Evolutionary conservation across 2,888 invertebrate genomes (phyloP), one percentile per base, ranked within the genome.

Genomic region (Pardosa pseudoannulata): DNA sequence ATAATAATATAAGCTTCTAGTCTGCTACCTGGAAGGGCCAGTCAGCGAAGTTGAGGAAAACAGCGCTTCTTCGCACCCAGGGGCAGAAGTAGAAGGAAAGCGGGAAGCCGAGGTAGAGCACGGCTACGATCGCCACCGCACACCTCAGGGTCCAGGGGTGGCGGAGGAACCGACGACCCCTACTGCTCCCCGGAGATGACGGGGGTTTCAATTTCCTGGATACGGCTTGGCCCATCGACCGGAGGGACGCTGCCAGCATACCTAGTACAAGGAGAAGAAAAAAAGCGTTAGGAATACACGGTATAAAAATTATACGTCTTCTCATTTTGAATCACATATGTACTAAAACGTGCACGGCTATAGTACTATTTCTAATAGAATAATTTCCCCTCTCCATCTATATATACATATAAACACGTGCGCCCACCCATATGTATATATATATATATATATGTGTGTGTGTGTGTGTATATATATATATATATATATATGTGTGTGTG

Each of bases 11-110:
- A n/a, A n/a, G n/a, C n/a, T n/a, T n/a, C n/a, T n/a, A n/a, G n/a
- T n/a, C n/a, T n/a, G n/a, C 23, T 75, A 70, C 79, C 70, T 87
- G 86, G 3, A 80, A 65, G 7, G 88, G 88, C 88, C 88, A 88
- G 46, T 80, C 82, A 9, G 73, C 50, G 72, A 80, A 80, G 36
- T 80, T 71, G 36, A 88, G 70, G 39, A 62, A 88, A 16, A 88
- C 80, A 0, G 85, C 85, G 0, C 74, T 56, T 27, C 88, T 70
- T 23, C 88, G 19, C 5, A 85, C 19, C 85, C 85, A 85, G 0
- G 88, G 85, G 23, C 82, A 88, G 27, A 80, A 64, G 41, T 80
- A 85, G 65, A 88, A 88, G 31, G 67, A 72, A 6, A 80, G 13
- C 0, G 88, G 88, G 0, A 88, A 23, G 23, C 76, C 88, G n/a